Evolutionary conservation across 2,113 vertebrate species (phyloP), one percentile per base, ranked within the genome.

Genomic region (Donacobius atricapilla): DNA sequence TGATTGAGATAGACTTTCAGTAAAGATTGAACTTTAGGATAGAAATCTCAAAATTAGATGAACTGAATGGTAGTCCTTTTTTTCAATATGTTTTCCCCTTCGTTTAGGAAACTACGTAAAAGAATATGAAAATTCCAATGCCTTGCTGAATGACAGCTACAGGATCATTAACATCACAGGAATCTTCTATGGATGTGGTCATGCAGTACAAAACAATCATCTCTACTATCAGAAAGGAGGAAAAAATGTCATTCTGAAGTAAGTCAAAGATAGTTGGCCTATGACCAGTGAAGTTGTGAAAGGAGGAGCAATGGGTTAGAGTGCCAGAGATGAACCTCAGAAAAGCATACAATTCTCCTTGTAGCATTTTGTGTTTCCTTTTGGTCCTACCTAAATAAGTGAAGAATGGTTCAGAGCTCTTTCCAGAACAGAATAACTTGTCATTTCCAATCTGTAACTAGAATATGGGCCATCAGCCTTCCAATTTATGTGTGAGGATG

Each of bases 161-260:
- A 96, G 97, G 15, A 80, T 60, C 45, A 98, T 99, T 50, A 98
- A 98, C 12, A 97, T 99, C 22, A 97, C 96, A 0, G 98, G 98
- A 51, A 97, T 98, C 77, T 99, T 98, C 91, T 97, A 99, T 2
- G 99, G 99, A 80, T 99, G 99, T 6, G 99, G 99, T 15, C 99
- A 99, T 37, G 81, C 97, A 0, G 97, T 99, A 31, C 98, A 99
- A 87, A 99, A 99, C 22, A 99, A 98, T 28, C 98, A 98, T n/a
- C 96, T 99, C 76, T 99, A 99, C 95, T 99, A 99, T 63, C 99
- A 99, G 76, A 98, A 98, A 40, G 99, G 98, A 50, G 99, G 99
- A 50, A 98, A 98, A 13, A 98, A 98, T 86, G 98, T 90, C 89
- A 98, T 99, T 33, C 98, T 97, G 89, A 99, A 98, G 99, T 99